phyloP scores from a whole-genome alignment of 2,797 vertebrate genomes.

The Parauchenoglanis ngamensis region DNA sequence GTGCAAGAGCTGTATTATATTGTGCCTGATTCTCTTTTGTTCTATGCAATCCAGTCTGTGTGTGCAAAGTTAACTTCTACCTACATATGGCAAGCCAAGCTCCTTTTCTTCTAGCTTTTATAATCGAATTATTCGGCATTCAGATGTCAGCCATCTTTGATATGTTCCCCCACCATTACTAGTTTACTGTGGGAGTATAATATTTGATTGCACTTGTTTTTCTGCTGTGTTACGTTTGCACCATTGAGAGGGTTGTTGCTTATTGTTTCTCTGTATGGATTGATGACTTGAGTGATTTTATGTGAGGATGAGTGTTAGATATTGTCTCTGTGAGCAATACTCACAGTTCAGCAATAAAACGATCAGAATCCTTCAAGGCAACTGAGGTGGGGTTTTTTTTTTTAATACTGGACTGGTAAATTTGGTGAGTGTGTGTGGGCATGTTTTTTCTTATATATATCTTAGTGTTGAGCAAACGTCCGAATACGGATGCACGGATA shows the following conservation, averaged over 20 bases:
- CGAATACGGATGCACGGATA: not conserved
- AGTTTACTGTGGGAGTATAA: conserved; percentile 27
- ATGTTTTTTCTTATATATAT: conserved; percentile 9
- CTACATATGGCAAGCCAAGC: conserved; percentile 8
- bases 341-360: conserved; percentile 70
- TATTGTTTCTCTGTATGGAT: conserved; percentile 52
- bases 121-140: conserved; percentile 28
- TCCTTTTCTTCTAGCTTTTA: not conserved
- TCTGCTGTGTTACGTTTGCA: conserved; percentile 38
- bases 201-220: conserved; percentile 48
- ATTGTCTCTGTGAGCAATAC: conserved; percentile 62
- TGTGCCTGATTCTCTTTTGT: not conserved
- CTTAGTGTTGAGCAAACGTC: not conserved
- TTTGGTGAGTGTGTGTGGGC: conserved; percentile 27
- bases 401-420: conserved; percentile 21
- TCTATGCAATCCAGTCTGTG: not conserved
- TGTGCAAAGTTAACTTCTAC: conserved; percentile 5
- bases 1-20: not conserved
- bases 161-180: conserved; percentile 17
- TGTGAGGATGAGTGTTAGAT: conserved; percentile 50
- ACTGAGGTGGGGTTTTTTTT: conserved; percentile 8
- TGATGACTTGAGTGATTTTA: conserved; percentile 44
- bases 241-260: conserved; percentile 43
- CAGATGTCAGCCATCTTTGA: conserved; percentile 25
- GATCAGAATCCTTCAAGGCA: conserved; percentile 47